A percentile compares a stretch with the other conserved stretches of the same genome.
Evolutionary conservation across 1,140 invertebrate species (phyloP).

Genomic region (Orussus abietinus): DNA sequence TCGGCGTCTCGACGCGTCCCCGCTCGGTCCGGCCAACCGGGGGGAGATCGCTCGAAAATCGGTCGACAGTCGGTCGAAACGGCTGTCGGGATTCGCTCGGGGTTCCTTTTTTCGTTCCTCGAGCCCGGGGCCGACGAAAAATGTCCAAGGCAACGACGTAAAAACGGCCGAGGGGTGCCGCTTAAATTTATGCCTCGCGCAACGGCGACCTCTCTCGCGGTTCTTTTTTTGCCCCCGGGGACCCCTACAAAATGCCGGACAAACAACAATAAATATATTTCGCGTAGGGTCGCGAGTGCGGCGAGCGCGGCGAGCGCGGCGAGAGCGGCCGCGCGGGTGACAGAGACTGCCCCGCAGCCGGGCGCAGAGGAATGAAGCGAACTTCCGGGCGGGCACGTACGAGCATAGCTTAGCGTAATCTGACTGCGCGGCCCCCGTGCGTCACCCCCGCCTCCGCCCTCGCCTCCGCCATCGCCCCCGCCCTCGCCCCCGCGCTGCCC

Average conservation of each 20-base stretch:
- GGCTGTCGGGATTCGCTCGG: too few relatives aligned
- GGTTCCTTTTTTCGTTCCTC: too few relatives aligned
- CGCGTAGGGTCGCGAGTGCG: slow-evolving; percentile 23
- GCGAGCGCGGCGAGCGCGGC: slow-evolving; percentile 16
- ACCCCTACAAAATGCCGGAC: slow-evolving; percentile 42
- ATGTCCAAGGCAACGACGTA: too few relatives aligned
- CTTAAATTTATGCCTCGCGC: slow-evolving; percentile 43
- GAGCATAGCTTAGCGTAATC: slow-evolving; percentile 55
- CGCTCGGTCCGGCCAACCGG: too few relatives aligned
- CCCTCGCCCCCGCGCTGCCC: slow-evolving; percentile 17
- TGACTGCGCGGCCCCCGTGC: slow-evolving; percentile 50
- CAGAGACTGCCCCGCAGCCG: slow-evolving; percentile 23
- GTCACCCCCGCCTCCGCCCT: slow-evolving; percentile 25
- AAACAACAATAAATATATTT: slow-evolving; percentile 57
- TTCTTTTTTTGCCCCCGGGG: slow-evolving; percentile 32
- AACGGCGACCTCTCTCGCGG: slow-evolving; percentile 27
- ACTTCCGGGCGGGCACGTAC: slow-evolving; percentile 53
- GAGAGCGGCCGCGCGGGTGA: slow-evolving; percentile 14
- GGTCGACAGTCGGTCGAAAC: too few relatives aligned
- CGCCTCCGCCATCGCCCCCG: slow-evolving; percentile 20
- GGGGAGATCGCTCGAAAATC: too few relatives aligned
- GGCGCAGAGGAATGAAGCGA: slow-evolving; percentile 21
- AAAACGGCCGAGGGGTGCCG: slow-evolving; percentile 3
- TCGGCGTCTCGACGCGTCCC: too few relatives aligned
- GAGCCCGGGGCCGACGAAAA: too few relatives aligned